Evolutionary conservation across 23 tunicate species (phyloP).

Genomic region (Oikopleura vanhoeffeni): DNA sequence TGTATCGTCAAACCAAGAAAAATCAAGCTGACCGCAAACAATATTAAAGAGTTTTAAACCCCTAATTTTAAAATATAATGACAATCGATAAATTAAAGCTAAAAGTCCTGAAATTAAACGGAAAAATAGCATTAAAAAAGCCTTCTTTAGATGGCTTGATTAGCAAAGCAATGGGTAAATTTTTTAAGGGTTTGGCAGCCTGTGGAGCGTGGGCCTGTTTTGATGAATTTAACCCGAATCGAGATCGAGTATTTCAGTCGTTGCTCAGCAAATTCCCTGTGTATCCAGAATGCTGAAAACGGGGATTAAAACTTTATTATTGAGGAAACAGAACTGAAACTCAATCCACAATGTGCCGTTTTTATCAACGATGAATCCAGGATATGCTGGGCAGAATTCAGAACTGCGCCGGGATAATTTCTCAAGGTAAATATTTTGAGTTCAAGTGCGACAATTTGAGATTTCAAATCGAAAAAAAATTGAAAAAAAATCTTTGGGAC

Average conservation of each 20-base stretch:
- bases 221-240: conserved; percentile 85
- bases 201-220: conserved; percentile 99
- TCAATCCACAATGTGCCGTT: conserved; percentile 78
- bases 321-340: conserved; percentile 50
- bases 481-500: not conserved
- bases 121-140: too few species aligned
- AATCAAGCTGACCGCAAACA: too few species aligned
- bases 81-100: too few species aligned
- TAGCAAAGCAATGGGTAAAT: conserved; percentile 96
- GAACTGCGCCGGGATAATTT: conserved; percentile 70
- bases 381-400: conserved; percentile 71
- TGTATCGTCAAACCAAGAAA: too few species aligned
- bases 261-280: conserved; percentile 90
- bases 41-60: too few species aligned
- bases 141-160: conserved; percentile 87
- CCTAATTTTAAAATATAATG: too few species aligned
- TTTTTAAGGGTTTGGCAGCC: conserved; percentile 85
- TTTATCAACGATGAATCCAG: conserved; percentile 98
- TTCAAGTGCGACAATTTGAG: too few species aligned
- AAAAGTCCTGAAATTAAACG: too few species aligned
- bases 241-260: conserved; percentile 87
- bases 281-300: conserved; percentile 72
- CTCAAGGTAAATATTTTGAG: too few species aligned
- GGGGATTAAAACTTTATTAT: conserved; percentile 35
- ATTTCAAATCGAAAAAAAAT: too few species aligned